Conservation (phyloP, 2,113 vertebrate species). For the Atractosteus spatula region DNA sequence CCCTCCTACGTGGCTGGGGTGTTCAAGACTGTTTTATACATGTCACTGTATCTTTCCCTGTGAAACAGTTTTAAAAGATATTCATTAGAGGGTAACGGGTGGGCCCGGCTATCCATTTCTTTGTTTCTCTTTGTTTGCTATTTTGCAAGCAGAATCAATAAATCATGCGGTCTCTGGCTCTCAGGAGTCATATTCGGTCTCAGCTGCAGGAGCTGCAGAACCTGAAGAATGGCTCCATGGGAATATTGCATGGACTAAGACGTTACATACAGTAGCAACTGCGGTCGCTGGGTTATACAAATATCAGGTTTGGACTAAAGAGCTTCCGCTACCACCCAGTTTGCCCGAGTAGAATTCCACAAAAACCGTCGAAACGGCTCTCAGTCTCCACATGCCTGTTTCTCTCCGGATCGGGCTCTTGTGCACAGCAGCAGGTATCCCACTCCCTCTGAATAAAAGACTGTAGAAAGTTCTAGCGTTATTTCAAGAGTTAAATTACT, state of each 20-base stretch:
- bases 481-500: too few species aligned
- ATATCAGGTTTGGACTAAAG: slow-evolving; percentile 21
- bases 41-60: neutral
- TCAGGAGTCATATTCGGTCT: too few species aligned
- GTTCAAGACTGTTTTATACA: neutral
- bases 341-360: neutral
- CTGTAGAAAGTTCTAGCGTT: too few species aligned
- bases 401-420: too few species aligned
- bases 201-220: neutral
- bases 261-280: slow-evolving; percentile 37
- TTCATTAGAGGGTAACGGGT: neutral
- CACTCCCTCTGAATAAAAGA: too few species aligned
- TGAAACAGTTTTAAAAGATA: neutral
- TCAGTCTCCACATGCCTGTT: too few species aligned
- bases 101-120: too few species aligned
- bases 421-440: too few species aligned
- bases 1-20: neutral
- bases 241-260: slow-evolving; percentile 34
- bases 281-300: slow-evolving; percentile 28
- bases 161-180: too few species aligned
- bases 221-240: slow-evolving; percentile 28
- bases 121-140: too few species aligned
- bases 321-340: neutral
- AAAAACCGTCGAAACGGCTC: neutral
- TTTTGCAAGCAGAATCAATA: too few species aligned